Base-by-base conservation (phyloP, 2,797 vertebrate genomes). In the Neoniphon sammara region DNA sequence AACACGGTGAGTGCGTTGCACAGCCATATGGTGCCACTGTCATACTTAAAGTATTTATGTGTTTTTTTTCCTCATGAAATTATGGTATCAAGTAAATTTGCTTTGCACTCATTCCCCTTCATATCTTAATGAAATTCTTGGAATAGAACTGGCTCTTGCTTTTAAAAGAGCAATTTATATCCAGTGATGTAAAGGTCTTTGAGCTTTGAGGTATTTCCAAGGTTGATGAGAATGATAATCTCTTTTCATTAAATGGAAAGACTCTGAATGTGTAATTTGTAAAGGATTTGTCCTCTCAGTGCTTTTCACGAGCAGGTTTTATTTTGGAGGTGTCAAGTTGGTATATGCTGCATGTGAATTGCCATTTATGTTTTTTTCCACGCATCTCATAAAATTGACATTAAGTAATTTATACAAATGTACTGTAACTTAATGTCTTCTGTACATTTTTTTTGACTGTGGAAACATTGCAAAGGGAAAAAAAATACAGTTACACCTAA, bases 1-100 rank as follows among this genome's bases (percentile, higher is more conserved):
- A 91, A 70, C 94, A 96, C 0, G 95, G 95, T 96, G 80, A 91
- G 93, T 50, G 44, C 18, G 25, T 17, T 56, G 7, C 34, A 36
- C 34, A 44, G 50, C 17, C 42, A n/a, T 53, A 2, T 54, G 63
- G 23, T 5, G n/a, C 53, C 52, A n/a, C 27, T 12, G 46, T 47
- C 49, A 36, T 50, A 44, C 46, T 17, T 56, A 44, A 47, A 42
- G 39, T 14, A 42, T 27, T 4, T 2, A 27, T 27, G 12, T 42
- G 39, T 14, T 11, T 12, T 21, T 65, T 27, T 11, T 57, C 7
- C 25, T 78, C 27, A 36, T 79, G 66, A 62, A 61, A 67, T 60
- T 17, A 34, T 56, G 31, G 11, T 65, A 61, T 49, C 6, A 73
- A 74, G 61, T 66, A 31, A 27, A 46, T 67, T 55, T 6, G 30